Evolutionary conservation across 1,140 invertebrate genomes (phyloP).

Genomic region (Pemphigus obesinymphae): DNA sequence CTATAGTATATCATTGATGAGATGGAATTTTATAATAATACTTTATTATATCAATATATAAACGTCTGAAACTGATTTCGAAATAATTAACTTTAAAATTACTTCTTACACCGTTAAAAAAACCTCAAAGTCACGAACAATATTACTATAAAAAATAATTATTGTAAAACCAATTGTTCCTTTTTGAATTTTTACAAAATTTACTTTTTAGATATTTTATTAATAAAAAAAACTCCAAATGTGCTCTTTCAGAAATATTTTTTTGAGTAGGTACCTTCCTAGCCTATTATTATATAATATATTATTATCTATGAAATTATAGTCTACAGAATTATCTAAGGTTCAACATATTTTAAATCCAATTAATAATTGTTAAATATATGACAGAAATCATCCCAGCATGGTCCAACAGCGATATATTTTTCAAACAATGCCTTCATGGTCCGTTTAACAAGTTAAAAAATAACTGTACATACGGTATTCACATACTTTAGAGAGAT

Average conservation of each 20-base stretch:
- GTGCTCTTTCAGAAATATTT: too few species aligned
- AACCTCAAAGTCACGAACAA: neutral
- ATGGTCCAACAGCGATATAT: neutral
- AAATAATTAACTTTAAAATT: neutral
- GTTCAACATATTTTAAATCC: neutral
- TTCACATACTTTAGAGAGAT: neutral
- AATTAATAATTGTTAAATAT: neutral
- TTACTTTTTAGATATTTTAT: neutral
- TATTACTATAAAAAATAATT: neutral
- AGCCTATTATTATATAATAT: neutral
- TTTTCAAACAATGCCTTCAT: constrained; percentile 21
- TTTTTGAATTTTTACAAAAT: neutral
- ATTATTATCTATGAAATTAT: neutral
- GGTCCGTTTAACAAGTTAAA: constrained; percentile 7
- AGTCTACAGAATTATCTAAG: too few species aligned
- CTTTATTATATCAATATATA: too few species aligned
- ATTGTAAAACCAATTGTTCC: neutral
- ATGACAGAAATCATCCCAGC: neutral
- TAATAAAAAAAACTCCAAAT: neutral
- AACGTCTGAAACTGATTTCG: neutral
- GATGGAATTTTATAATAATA: too few species aligned
- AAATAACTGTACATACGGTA: constrained; percentile 13
- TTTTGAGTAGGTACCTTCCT: neutral
- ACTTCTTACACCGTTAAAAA: too few species aligned
- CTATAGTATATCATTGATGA: too few species aligned